These are phyloP conservation scores for Paraescarpia echinospica DNA, from an alignment of 1,140 invertebrate species.

Conservation along the genomic window DNA sequence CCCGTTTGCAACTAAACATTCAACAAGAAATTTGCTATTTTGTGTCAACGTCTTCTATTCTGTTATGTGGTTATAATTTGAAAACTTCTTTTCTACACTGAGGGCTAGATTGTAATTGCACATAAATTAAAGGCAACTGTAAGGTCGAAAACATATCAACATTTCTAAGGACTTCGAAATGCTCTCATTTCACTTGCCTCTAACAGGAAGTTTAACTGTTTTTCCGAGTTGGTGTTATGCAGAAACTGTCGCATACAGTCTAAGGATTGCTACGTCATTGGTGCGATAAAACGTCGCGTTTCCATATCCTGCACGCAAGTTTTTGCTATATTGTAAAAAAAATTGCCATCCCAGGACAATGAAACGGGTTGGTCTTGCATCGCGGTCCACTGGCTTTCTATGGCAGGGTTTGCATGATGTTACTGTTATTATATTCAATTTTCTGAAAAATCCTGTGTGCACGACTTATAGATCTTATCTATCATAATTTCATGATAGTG, in stretches of 20 bases:
- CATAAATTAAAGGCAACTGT: background rate
- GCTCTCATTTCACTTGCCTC: background rate
- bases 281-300: background rate
- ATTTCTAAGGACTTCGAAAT: background rate
- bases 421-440: slow-evolving; percentile 1
- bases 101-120: background rate
- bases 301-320: background rate
- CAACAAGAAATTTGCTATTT: too few relatives aligned
- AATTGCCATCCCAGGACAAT: background rate
- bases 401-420: background rate
- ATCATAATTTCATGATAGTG: background rate
- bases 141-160: background rate
- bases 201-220: background rate
- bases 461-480: background rate
- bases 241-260: background rate
- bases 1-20: too few relatives aligned
- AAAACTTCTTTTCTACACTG: too few relatives aligned
- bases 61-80: too few relatives aligned
- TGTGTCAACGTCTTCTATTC: too few relatives aligned
- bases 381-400: background rate
- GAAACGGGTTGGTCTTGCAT: background rate
- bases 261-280: background rate
- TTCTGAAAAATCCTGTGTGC: background rate
- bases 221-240: background rate
- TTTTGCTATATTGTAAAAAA: background rate